A percentile compares a stretch with the other conserved stretches of the same genome.
Conservation (phyloP, 2,888 invertebrate species). For the Ligdia adustata region DNA sequence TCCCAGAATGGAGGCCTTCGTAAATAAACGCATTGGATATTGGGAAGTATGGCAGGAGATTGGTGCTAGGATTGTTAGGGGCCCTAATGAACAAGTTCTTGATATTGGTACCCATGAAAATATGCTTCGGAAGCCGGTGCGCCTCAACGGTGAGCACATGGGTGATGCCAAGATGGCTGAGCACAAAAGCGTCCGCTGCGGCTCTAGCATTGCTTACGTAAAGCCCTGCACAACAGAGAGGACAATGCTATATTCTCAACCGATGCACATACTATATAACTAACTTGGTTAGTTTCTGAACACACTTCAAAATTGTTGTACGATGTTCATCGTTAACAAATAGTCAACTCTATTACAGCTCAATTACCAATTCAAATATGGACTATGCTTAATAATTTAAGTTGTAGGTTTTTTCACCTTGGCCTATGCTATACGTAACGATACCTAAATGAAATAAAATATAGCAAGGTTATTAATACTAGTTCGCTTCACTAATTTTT, state of each 20-base stretch:
- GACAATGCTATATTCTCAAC: slow-evolving; percentile 12
- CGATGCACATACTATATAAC: too few species aligned
- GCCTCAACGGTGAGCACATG: slow-evolving; percentile 80
- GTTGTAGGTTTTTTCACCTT: too few species aligned
- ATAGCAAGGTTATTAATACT: too few species aligned
- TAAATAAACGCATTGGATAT: not conserved
- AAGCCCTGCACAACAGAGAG: slow-evolving; percentile 50
- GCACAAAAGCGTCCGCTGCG: slow-evolving; percentile 63
- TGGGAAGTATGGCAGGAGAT: slow-evolving; percentile 55
- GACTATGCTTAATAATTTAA: too few species aligned
- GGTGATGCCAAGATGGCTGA: slow-evolving; percentile 69
- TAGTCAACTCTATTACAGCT: too few species aligned
- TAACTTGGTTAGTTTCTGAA: too few species aligned
- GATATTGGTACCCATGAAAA: slow-evolving; percentile 64
- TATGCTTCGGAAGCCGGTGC: slow-evolving; percentile 66
- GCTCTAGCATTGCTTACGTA: slow-evolving; percentile 76
- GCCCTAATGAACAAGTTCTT: slow-evolving; percentile 77
- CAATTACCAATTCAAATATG: too few species aligned
- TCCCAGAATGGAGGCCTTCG: slow-evolving; percentile 39
- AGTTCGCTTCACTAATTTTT: too few species aligned
- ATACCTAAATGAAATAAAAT: too few species aligned
- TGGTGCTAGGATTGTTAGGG: slow-evolving; percentile 70
- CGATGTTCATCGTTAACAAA: too few species aligned
- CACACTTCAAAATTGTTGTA: too few species aligned
- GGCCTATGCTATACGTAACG: too few species aligned